Base-by-base conservation (phyloP, 2,888 invertebrate species). In the Colostygia pectinataria region DNA sequence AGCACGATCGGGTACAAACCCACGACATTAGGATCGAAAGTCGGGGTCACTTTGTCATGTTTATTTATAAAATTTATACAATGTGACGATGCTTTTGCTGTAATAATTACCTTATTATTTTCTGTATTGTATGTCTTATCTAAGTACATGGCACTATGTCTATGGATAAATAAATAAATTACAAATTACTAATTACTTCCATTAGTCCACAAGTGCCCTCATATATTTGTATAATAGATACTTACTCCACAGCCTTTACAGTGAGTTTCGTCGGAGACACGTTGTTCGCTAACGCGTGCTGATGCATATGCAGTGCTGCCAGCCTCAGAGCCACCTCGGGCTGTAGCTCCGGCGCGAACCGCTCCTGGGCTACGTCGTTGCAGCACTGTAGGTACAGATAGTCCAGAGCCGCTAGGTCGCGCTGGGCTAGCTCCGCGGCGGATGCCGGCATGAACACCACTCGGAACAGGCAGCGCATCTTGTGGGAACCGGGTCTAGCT, bases 321-420 rank as follows among this genome's bases (percentile, higher is more conserved):
- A 98, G 84, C 38, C 97, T 91, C 53, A 98, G 78, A 13, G 97
- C 97, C 12, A 95, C 94, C 65, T 98, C 98, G 29, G 97, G 96
- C 57, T 82, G 80, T 61, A 98, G 91, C 73, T 98, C 98, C 0
- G 97, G 96, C 0, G 97, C 95, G 77, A 97, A 97, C 52, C 97
- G 82, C 71, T 98, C 98, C 72, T 97, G 96, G 0, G 97, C 95
- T 8, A 98, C 97, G 83, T 98, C 98, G 77, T 97, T 98, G 78
- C 97, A 97, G 81, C 97, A 97, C 88, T 97, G 97, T 77, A 94
- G 92, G 84, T 95, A 97, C 24, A 97, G 92, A 81, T 97, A 98
- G 83, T 98, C 97, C 66, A 98, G 92, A 0, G 97, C 95, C 12
- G 95, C 93, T 8, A 96, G 91, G 87, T 98, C 98, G 60, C 93